phyloP scores from a whole-genome alignment of 2,113 vertebrate species.

The Vicugna pacos region DNA sequence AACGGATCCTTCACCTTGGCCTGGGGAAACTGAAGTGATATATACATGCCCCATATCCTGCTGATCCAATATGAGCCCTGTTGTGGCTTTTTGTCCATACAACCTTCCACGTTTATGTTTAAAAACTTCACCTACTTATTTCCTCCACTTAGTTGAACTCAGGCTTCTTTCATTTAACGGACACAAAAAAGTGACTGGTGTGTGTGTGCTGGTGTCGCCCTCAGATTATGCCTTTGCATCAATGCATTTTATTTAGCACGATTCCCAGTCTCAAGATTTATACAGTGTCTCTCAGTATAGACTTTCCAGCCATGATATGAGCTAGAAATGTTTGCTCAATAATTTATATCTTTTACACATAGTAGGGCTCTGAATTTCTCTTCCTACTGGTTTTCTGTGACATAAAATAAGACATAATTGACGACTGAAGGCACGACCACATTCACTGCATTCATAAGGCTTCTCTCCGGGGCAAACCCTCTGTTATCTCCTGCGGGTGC shows the following conservation, averaged over 20 bases:
- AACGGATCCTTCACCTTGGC: background rate
- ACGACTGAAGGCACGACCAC: background rate
- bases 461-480: conserved; percentile 42
- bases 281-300: background rate
- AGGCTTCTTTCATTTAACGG: background rate
- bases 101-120: background rate
- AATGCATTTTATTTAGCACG: background rate
- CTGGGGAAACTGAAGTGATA: background rate
- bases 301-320: background rate
- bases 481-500: background rate
- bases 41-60: background rate
- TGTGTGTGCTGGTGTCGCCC: background rate
- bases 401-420: conserved; percentile 69
- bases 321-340: background rate
- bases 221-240: background rate
- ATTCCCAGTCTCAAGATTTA: background rate
- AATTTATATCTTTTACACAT: background rate
- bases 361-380: background rate
- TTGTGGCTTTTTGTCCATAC: background rate
- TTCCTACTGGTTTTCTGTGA: conserved; percentile 35
- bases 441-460: conserved; percentile 18
- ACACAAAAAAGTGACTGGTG: background rate
- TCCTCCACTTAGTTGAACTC: background rate
- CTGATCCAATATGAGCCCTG: background rate
- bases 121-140: background rate